Conservation (phyloP, 2,797 vertebrate genomes). For the Zenarchopterus dispar region DNA sequence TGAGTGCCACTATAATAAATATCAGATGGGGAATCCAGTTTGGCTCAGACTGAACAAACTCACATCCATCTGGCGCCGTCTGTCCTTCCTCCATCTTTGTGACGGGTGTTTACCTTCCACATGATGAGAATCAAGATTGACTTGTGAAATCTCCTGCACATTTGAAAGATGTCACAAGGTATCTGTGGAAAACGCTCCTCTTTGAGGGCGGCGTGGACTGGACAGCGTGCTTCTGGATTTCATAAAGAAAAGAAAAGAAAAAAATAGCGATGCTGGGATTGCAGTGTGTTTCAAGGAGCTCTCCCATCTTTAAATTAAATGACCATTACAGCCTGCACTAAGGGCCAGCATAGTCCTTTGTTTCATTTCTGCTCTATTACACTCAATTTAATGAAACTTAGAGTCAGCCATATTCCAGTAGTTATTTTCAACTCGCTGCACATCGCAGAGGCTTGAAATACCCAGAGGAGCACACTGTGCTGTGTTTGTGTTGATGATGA, state of each 20-base stretch:
- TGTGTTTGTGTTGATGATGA: constrained; percentile 15
- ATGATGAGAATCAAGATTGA: constrained; percentile 18
- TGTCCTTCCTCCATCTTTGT: not conserved
- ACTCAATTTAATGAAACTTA: not conserved
- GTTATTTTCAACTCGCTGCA: not conserved
- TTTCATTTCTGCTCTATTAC: constrained; percentile 1
- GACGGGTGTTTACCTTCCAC: constrained; percentile 45
- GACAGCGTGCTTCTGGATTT: too few relatives aligned
- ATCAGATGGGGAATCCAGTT: too few relatives aligned
- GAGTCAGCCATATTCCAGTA: constrained; percentile 1
- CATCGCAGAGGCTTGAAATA: not conserved
- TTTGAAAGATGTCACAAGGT: constrained; percentile 24
- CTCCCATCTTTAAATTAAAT: constrained; percentile 15
- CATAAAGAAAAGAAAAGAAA: too few relatives aligned
- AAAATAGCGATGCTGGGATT: not conserved
- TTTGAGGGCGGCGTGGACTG: too few relatives aligned
- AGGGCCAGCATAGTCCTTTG: not conserved
- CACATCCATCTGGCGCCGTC: too few relatives aligned
- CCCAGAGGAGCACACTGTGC: constrained; percentile 9
- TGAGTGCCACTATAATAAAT: too few relatives aligned
- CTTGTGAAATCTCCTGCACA: constrained; percentile 31
- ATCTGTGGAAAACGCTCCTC: constrained; percentile 27
- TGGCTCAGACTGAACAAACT: too few relatives aligned
- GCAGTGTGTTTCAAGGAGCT: constrained; percentile 5
- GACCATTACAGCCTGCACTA: not conserved